phyloP scores from a whole-genome alignment of 2,113 vertebrate genomes.

The Cygnus buccinator region DNA sequence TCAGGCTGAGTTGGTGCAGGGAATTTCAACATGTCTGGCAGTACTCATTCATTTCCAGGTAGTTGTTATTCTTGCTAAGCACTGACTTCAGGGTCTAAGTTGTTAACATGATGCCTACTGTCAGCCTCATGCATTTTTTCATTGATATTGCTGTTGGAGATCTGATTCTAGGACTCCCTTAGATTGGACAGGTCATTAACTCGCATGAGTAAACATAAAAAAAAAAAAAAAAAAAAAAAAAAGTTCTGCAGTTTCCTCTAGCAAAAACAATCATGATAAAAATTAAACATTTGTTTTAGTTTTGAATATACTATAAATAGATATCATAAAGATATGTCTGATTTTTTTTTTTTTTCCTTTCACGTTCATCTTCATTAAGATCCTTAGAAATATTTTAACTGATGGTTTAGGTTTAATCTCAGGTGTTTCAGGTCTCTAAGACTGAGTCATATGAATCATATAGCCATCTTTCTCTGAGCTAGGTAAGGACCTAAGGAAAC shows the following conservation, averaged over 20 bases:
- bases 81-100: neutral
- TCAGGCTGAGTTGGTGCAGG: neutral
- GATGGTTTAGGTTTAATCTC: neutral
- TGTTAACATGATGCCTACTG: neutral
- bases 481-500: neutral
- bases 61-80: neutral
- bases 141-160: neutral
- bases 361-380: neutral
- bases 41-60: neutral
- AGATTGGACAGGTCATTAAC: neutral
- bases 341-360: neutral
- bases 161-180: neutral
- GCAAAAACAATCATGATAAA: neutral
- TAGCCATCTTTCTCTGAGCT: neutral
- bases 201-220: neutral
- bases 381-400: neutral
- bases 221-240: neutral
- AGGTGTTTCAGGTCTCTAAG: neutral
- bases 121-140: neutral
- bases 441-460: neutral
- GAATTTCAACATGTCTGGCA: accelerated
- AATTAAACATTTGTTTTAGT: neutral
- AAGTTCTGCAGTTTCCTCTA: neutral
- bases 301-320: neutral
- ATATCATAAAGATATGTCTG: neutral